Evolutionary conservation across 2,113 vertebrate genomes (phyloP), one percentile per base, ranked within the genome.

Genomic region (Arothron firmamentum): DNA sequence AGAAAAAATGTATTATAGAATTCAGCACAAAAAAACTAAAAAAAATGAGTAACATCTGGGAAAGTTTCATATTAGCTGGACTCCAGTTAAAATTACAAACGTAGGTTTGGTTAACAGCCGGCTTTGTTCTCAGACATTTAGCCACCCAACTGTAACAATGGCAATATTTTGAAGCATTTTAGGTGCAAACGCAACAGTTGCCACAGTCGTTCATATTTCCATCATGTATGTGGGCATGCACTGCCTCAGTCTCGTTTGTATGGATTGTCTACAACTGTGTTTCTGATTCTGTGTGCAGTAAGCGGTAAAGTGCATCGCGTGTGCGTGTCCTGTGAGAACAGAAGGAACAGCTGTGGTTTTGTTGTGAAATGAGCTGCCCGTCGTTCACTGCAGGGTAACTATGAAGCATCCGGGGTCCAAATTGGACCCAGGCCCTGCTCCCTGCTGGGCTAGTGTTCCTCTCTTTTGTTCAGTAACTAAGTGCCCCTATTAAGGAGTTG

Each of bases 321-420:
- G 69, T 73, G 78, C 72, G 58, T 28, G 46, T 56, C 41, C 58
- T 69, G 74, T 72, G 70, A 58, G 79, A 79, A 83, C 79, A 82
- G 77, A 86, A 72, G 84, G 83, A 74, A 75, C 86, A 86, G 86
- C 86, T 88, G 87, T 78, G 75, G 65, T 83, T 76, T 83, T 84
- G 79, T 83, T 77, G 69, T 25, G 78, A 72, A 84, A 65, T 57
- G 34, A 69, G 67, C 63, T 67, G 75, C 81, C 80, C 75, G 48
- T 67, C 43, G 74, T 76, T 86, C 82, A 71, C 84, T 59, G 73
- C 79, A 67, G 85, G 83, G 71, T 48, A 65, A 80, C 68, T 65
- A 75, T 61, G 77, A 81, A 81, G 68, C 74, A 72, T 72, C 63
- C 67, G 12, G 65, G 62, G 65, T 81, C 64, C 74, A 72, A 86